Conservation (phyloP, 2,113 vertebrate genomes). For the Australoheros scitulus region DNA sequence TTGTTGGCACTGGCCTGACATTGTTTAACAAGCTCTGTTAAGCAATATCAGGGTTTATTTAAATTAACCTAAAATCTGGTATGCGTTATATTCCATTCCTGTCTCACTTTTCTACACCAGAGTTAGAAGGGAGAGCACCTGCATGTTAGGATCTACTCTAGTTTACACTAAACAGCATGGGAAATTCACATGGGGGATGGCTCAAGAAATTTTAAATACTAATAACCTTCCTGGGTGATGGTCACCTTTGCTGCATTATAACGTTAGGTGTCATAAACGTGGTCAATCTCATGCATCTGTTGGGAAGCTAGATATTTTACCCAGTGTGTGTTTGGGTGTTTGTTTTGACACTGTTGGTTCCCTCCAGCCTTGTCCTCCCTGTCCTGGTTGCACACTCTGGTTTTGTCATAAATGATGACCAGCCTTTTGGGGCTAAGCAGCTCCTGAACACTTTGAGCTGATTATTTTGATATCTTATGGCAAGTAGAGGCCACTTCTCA, state of each 20-base stretch:
- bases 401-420: slow-evolving; percentile 43
- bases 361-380: slow-evolving; percentile 13
- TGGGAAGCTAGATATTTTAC: neutral
- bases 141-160: slow-evolving; percentile 33
- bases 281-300: neutral
- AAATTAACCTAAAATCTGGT: neutral
- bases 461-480: slow-evolving; percentile 76
- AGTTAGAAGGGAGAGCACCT: slow-evolving; percentile 40
- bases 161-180: slow-evolving; percentile 68
- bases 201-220: slow-evolving; percentile 19
- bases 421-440: slow-evolving; percentile 57
- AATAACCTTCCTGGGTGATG: slow-evolving; percentile 7
- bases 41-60: neutral
- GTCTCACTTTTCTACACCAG: slow-evolving; percentile 1
- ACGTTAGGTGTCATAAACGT: neutral
- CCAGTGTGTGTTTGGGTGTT: slow-evolving; percentile 10
- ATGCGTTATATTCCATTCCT: neutral
- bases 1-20: neutral
- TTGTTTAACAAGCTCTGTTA: neutral
- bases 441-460: slow-evolving; percentile 57
- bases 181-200: slow-evolving; percentile 49
- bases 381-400: slow-evolving; percentile 27
- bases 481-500: slow-evolving; percentile 69
- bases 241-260: neutral
- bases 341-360: slow-evolving; percentile 12